Evolutionary conservation across 2,113 vertebrate species (phyloP), one percentile per base, ranked within the genome.

Genomic region (Cyanoliseus patagonus): DNA sequence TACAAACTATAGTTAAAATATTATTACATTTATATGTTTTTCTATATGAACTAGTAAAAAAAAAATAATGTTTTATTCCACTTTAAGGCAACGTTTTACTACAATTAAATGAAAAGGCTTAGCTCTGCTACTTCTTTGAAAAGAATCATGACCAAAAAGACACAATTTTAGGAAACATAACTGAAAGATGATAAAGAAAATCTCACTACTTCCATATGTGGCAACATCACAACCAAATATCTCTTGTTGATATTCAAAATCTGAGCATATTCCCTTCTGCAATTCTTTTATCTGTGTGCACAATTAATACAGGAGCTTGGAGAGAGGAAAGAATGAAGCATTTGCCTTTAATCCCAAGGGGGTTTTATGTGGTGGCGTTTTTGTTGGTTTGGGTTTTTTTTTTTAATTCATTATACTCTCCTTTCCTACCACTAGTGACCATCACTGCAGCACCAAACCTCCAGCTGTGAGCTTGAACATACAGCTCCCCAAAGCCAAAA

Each of bases 1-100:
- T 93, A 97, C 97, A 97, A 98, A 97, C 96, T 90, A 95, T 92
- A 97, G 91, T 96, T 98, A 98, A 98, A 98, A 97, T 95, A 98
- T 90, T 97, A 97, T 98, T 97, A 97, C 11, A 14, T 94, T 98
- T 97, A 97, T 97, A 93, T 95, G 95, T 57, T 95, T 96, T 97
- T 91, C 96, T 92, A 92, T 93, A 97, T 93, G 94, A 97, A 96
- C 88, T 83, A 96, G 70, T 95, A 96, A 97, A 98, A 97, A 97
- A 97, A 89, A 95, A 83, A 85, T 66, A 72, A 61, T 84, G 92
- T 90, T 97, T 96, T 83, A 80, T 97, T 98, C 89, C 94, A 95
- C 97, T 98, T 97, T 92, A 97, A 95, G 95, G 96, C 93, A 98
- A 86, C 76, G 92, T 97, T 98, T 98, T 98, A 97, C 78, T 97